Evolutionary conservation across 2,797 vertebrate genomes (phyloP).

Genomic region (Poliocrania exsul): DNA sequence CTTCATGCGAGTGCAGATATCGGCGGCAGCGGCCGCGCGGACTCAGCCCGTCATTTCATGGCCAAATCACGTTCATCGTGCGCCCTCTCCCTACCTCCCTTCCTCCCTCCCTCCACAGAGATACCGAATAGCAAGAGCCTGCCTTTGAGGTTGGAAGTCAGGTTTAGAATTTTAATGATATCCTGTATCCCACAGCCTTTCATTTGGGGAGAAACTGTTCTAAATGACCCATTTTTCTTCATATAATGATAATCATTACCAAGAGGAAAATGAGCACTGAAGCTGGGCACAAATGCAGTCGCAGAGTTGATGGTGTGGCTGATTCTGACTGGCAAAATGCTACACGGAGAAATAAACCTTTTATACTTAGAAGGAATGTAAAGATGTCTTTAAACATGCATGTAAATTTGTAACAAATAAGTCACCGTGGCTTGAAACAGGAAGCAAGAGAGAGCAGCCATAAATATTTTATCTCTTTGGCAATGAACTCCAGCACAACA

Average conservation of each 20-base stretch:
- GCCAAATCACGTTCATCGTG: neutral
- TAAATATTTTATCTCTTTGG: slow-evolving; percentile 56
- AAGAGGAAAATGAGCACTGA: slow-evolving; percentile 44
- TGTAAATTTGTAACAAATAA: slow-evolving; percentile 50
- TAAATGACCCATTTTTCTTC: slow-evolving; percentile 72
- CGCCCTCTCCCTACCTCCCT: neutral
- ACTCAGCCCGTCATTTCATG: neutral
- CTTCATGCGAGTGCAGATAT: neutral
- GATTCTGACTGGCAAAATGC: neutral
- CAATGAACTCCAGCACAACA: slow-evolving; percentile 15
- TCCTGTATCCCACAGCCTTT: slow-evolving; percentile 66
- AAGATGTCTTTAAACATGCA: slow-evolving; percentile 35
- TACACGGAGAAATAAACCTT: slow-evolving; percentile 10
- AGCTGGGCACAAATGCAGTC: neutral
- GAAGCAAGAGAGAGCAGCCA: neutral
- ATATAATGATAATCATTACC: slow-evolving; percentile 66
- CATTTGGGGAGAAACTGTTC: slow-evolving; percentile 55
- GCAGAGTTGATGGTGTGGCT: neutral
- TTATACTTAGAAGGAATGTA: neutral
- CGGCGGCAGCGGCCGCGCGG: accelerated
- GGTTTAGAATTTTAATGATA: slow-evolving; percentile 71
- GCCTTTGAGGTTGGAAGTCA: slow-evolving; percentile 61
- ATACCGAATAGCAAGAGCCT: slow-evolving; percentile 30
- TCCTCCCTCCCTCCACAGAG: neutral
- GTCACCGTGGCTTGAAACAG: neutral